Base-by-base conservation (phyloP, 2,113 vertebrate genomes). In the Hippolais icterina region DNA sequence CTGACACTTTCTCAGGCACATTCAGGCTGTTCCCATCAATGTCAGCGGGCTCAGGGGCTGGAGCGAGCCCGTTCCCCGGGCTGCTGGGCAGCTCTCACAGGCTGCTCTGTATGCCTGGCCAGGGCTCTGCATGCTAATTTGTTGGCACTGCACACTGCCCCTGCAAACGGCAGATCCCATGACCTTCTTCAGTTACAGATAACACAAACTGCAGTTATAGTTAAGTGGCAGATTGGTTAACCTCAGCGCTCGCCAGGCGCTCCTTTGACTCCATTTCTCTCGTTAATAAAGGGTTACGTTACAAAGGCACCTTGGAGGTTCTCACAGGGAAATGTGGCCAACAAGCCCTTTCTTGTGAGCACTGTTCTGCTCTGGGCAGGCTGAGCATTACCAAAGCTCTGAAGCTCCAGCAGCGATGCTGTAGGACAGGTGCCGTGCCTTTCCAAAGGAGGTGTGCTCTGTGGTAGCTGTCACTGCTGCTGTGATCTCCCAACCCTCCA, bases 151-250 rank as follows among this genome's bases (percentile, higher is more conserved):
- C 88, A 86, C 33, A 14, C 47, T 88, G 41, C 69, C 39, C 2
- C 19, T 87, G 94, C 65, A 71, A 93, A n/a, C 4, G 11, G 83
- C 12, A 56, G 94, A 93, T 96, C 92, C 92, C 87, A 68, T 95
- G 91, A 95, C 94, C 94, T 97, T 94, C 96, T 93, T 84, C 83
- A 66, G 94, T 97, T 96, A 94, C 95, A 97, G 95, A 97, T 95
- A 96, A 93, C 94, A 93, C 92, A 91, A 97, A 91, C 86, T 94
- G 10, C 91, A 87, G 92, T 97, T 88, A 81, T 89, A 42, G 94
- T 71, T 42, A 92, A 95, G 88, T 92, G 96, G 85, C 87, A 76
- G 33, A 41, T 70, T 95, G 94, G 84, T 97, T 97, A 95, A 96
- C 89, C 94, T 46, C 56, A 7, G 72, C 39, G 42, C 71, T 92